phyloP scores from a whole-genome alignment of 1,140 invertebrate species.

The Drosophila ercepeae region DNA sequence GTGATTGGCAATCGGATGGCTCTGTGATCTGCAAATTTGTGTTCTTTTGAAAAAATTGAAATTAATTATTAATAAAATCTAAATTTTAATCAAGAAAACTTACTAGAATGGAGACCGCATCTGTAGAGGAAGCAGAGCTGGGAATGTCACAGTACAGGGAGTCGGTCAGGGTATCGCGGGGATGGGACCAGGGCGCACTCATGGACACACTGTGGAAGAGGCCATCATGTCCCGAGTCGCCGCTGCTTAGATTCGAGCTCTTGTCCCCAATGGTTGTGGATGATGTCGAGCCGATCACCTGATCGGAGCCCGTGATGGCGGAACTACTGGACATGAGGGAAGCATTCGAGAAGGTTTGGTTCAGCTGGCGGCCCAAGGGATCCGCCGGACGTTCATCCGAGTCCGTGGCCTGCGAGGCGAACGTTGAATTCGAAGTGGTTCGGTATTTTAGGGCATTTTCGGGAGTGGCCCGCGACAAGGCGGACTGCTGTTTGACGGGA shows the following conservation, averaged over 20 bases:
- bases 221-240: conserved; percentile 76
- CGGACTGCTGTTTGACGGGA: conserved; percentile 83
- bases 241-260: conserved; percentile 72
- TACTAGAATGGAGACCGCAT: conserved; percentile 54
- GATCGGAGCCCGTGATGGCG: conserved; percentile 51
- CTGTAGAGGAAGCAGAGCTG: conserved; percentile 63
- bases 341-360: conserved; percentile 73
- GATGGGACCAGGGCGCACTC: conserved; percentile 48
- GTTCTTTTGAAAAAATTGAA: conserved; percentile 32
- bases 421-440: conserved; percentile 59
- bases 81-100: neutral
- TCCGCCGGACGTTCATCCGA: conserved; percentile 29
- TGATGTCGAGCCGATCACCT: conserved; percentile 55
- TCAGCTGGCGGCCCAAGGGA: conserved; percentile 57
- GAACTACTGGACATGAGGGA: conserved; percentile 66
- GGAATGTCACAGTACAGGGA: conserved; percentile 73
- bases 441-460: conserved; percentile 66
- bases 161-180: conserved; percentile 53
- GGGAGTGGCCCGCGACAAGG: conserved; percentile 52
- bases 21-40: conserved; percentile 54
- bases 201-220: conserved; percentile 76
- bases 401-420: conserved; percentile 51
- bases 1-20: conserved; percentile 39
- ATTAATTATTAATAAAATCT: neutral
- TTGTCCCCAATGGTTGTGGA: conserved; percentile 69